Evolutionary conservation across 30 jellyfish, hydroid and myxozoan genomes (phyloP), one percentile per base, ranked within the genome.

Genomic region (Aurelia sp.): DNA sequence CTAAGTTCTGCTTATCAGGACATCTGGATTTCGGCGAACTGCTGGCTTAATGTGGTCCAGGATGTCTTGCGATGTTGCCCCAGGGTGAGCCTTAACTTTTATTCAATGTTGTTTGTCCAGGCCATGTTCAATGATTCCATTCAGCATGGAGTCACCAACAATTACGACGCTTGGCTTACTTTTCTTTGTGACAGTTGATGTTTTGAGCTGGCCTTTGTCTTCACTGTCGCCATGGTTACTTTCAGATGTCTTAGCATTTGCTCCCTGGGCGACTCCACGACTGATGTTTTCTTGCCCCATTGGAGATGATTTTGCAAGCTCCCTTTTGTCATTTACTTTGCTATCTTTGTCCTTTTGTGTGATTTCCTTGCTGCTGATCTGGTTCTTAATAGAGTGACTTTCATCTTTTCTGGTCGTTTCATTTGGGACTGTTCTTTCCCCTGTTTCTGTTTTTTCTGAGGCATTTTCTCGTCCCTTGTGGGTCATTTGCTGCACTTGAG

Each of bases 151-250:
- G 10, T 40, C 51, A 4, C 51, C 51, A 59, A 59, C 13, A n/a
- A 59, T 59, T 0, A 59, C 11, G 9, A 59, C 69, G 11, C 69
- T 10, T 59, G 11, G 11, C 8, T 59, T 59, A 5, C 69, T 10
- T 59, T 57, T 57, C n/a, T n/a, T 57, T 57, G 66, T 57, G 66
- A 16, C 66, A 57, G 20, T 57, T 57, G 66, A 57, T n/a, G 66
- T 57, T 57, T 57, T 57, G 66, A 13, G 66, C 66, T 57, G 66
- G 66, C 19, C 66, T 57, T 57, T 57, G 66, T 57, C 66, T 57
- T n/a, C 2, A 57, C 66, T 57, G 66, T 2, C 20, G 66, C 20
- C 66, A 13, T 57, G 66, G 66, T 57, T 13, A 57, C 66, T 13
- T 13, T 57, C 20, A 57, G 17, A 0, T 59, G 69, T 59, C 69